Conservation (phyloP, 1,140 invertebrate genomes). For the Stegodyphus dumicola region DNA sequence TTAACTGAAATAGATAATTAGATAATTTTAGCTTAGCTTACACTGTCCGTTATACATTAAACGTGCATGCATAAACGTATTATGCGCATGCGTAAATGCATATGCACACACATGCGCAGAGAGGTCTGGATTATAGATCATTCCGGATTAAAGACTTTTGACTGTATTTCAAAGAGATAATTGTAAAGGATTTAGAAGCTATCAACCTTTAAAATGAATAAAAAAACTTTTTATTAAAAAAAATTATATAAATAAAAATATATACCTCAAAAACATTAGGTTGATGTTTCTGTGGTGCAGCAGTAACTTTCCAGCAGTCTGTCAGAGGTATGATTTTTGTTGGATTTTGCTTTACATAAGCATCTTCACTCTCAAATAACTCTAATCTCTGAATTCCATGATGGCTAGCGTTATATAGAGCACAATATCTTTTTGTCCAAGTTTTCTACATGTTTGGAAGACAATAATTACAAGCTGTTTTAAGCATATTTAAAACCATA, state of each 20-base stretch:
- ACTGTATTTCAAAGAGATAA: too few relatives aligned
- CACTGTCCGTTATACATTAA: too few relatives aligned
- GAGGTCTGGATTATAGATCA: too few relatives aligned
- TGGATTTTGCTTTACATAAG: conserved; percentile 75
- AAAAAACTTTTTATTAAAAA: not conserved
- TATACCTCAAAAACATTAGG: conserved; percentile 72
- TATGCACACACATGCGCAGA: too few relatives aligned
- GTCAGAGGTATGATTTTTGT: conserved; percentile 81
- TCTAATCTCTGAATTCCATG: conserved; percentile 84
- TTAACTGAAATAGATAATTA: too few relatives aligned
- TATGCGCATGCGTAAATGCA: too few relatives aligned
- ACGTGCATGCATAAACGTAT: too few relatives aligned
- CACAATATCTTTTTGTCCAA: conserved; percentile 82
- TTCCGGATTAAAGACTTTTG: too few relatives aligned
- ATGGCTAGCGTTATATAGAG: conserved; percentile 82
- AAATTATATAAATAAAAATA: not conserved
- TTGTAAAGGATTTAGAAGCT: too few relatives aligned
- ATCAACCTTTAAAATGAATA: not conserved
- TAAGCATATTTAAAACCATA: too few relatives aligned
- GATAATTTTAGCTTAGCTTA: too few relatives aligned
- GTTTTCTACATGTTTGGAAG: conserved; percentile 64
- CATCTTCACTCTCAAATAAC: conserved; percentile 82
- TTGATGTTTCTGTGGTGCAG: conserved; percentile 72
- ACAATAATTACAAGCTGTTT: not conserved
- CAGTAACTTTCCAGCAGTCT: conserved; percentile 86